phyloP scores from a whole-genome alignment of 2,113 vertebrate genomes.

The Isurus oxyrinchus region DNA sequence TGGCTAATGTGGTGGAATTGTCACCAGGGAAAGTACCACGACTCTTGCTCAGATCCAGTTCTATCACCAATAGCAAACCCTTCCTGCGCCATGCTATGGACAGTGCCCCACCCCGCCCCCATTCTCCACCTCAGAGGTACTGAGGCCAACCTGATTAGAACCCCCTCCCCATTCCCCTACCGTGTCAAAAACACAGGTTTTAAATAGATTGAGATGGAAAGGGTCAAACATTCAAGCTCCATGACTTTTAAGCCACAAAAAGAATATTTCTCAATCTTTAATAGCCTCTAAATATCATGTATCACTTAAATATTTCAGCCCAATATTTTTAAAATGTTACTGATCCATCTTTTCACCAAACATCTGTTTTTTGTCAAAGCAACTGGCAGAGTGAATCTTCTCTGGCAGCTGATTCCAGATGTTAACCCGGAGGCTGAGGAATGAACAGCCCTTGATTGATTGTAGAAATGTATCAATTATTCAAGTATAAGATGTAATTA shows the following conservation, averaged over 20 bases:
- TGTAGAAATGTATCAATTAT: neutral
- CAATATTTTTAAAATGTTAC: neutral
- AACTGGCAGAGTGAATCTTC: neutral
- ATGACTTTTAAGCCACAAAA: too few relatives aligned
- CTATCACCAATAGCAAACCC: neutral
- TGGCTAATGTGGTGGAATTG: neutral
- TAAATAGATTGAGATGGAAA: neutral
- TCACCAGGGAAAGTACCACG: neutral
- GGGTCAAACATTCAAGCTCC: neutral
- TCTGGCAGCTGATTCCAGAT: neutral
- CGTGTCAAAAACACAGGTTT: neutral
- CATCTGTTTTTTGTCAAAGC: neutral
- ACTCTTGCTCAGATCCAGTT: neutral
- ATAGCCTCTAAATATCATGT: neutral
- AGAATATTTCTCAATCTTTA: neutral
- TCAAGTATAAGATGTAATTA: neutral
- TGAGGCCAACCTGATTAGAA: neutral
- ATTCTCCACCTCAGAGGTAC: too few relatives aligned
- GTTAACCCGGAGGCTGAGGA: neutral
- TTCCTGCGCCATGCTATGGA: neutral
- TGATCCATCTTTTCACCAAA: neutral
- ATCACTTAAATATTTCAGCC: neutral
- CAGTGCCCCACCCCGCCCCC: neutral
- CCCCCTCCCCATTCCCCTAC: neutral
- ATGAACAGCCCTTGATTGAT: neutral